These are phyloP conservation scores for Dipodomys ordii DNA, from an alignment of 2,113 vertebrate genomes.

Conservation along the genomic window DNA sequence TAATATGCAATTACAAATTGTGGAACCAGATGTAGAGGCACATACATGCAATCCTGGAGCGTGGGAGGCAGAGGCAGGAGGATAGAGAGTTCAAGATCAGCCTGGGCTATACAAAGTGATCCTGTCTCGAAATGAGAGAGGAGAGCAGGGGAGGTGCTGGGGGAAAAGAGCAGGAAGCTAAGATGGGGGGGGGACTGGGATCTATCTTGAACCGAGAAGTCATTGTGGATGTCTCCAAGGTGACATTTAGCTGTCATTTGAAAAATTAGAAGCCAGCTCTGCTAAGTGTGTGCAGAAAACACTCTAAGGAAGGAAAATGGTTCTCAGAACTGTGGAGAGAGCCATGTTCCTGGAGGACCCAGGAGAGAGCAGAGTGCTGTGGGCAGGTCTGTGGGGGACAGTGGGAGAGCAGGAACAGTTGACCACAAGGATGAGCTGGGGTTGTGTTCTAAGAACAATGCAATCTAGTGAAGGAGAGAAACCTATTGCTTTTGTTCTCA, in stretches of 20 bases:
- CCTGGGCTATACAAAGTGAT: background rate
- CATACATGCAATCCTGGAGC: background rate
- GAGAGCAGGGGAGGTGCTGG: background rate
- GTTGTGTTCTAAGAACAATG: background rate
- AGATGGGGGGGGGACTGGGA: background rate
- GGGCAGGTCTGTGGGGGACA: background rate
- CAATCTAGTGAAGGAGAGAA: background rate
- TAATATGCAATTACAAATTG: background rate
- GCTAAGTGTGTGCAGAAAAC: background rate
- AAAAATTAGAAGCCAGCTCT: background rate
- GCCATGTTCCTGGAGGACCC: background rate
- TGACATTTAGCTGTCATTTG: background rate
- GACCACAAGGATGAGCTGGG: accelerated
- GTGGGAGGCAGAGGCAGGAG: background rate
- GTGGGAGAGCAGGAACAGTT: no score
- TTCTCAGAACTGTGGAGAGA: background rate
- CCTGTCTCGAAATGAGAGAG: background rate
- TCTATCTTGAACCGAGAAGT: background rate
- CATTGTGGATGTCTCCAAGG: background rate
- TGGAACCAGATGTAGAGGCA: background rate
- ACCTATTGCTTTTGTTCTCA: background rate
- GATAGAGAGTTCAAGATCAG: background rate
- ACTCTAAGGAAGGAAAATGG: background rate
- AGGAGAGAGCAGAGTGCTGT: background rate
- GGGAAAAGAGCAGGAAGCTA: background rate